Conservation (phyloP, 30 jellyfish, hydroid and myxozoan species). For the Chrysaora quinquecirrha region DNA sequence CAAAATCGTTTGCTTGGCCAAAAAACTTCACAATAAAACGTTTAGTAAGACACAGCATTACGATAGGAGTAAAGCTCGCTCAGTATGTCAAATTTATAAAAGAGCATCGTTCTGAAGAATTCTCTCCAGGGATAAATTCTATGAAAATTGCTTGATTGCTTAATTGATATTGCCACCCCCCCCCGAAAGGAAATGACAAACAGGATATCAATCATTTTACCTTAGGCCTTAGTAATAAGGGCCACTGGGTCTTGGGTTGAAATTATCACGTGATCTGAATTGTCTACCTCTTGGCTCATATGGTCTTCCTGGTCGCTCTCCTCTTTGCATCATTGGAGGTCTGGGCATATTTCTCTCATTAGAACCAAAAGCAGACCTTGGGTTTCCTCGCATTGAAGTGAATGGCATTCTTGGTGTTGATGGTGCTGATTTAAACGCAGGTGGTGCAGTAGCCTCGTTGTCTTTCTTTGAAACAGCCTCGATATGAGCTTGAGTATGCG, state of each 20-base stretch:
- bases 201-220: too few species aligned
- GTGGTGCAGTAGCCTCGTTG: not conserved
- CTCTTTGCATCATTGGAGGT: not conserved
- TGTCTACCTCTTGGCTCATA: conserved; percentile 17
- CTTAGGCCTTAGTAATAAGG: conserved; percentile 15
- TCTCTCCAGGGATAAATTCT: too few species aligned
- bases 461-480: conserved; percentile 11
- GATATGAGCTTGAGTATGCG: conserved; percentile 38
- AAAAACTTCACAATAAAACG: too few species aligned
- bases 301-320: conserved; percentile 8
- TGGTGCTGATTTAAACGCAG: not conserved
- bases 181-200: too few species aligned
- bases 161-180: too few species aligned
- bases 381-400: not conserved
- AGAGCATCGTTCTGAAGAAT: too few species aligned
- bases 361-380: not conserved
- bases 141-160: too few species aligned
- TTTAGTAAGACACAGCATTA: too few species aligned
- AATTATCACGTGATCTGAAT: conserved; percentile 4
- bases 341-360: not conserved
- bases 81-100: too few species aligned
- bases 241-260: conserved; percentile 28
- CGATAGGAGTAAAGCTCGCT: too few species aligned
- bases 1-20: too few species aligned
- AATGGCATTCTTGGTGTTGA: not conserved